A percentile compares a stretch with the other conserved stretches of the same genome.
Conservation (phyloP, 1,140 invertebrate genomes). For the Planococcus citri region DNA sequence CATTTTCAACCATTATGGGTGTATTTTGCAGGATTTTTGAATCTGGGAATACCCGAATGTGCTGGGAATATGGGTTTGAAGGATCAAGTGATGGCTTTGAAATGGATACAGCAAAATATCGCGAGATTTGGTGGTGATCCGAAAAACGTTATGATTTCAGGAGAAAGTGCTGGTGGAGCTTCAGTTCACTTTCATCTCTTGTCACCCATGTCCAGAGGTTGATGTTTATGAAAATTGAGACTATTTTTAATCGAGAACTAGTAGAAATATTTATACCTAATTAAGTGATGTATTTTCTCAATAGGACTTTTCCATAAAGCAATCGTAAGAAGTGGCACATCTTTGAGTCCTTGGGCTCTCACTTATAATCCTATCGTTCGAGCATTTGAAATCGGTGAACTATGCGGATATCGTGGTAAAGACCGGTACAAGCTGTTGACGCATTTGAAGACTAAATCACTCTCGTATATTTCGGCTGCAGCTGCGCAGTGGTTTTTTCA, state of each 20-base stretch:
- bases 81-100: conserved; percentile 56
- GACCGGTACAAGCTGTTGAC: neutral
- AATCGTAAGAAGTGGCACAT: conserved; percentile 21
- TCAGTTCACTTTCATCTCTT: conserved; percentile 52
- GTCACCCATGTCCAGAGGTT: conserved; percentile 37
- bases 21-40: conserved; percentile 33
- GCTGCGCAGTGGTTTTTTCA: too few relatives aligned
- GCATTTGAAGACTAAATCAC: too few relatives aligned
- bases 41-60: conserved; percentile 45
- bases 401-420: neutral
- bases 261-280: neutral
- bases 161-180: conserved; percentile 54
- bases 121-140: conserved; percentile 60
- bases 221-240: too few relatives aligned
- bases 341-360: neutral
- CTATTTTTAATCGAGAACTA: neutral
- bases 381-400: neutral
- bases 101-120: conserved; percentile 62
- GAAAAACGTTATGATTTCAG: conserved; percentile 50
- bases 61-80: conserved; percentile 63
- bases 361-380: neutral
- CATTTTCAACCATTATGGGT: too few relatives aligned
- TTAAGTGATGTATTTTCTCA: neutral
- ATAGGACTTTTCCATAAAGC: conserved; percentile 24
- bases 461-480: too few relatives aligned